Base-by-base conservation (phyloP, 2,113 vertebrate species). In the Zosterops lateralis region DNA sequence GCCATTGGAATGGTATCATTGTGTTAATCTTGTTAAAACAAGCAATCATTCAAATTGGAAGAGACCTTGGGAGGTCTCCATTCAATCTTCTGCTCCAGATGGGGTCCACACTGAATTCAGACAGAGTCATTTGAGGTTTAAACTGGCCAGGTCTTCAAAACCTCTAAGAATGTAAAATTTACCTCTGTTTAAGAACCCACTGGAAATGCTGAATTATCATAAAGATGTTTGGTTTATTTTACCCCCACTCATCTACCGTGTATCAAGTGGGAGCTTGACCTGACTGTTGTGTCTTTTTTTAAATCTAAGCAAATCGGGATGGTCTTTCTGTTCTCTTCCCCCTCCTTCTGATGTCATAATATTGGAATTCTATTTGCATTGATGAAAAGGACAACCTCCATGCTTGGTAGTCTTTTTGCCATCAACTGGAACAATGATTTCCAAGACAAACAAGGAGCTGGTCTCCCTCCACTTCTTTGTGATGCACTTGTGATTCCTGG, bases 11-110 rank as follows among this genome's bases (percentile, higher is more conserved):
- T 58, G 57, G 11, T 57, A 45, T 16, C 34, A 57, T 85, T 44
- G 50, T 36, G 50, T 53, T 95, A 73, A 85, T 78, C 70, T 71
- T 54, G 53, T 84, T 82, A 73, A 93, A 91, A 40, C 18, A 76
- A 78, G 58, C 53, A 38, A 1, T 79, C 32, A 5, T 73, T 88
- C 15, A 10, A 42, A 38, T n/a, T 54, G 73, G 51, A 77, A 40
- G 38, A 71, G 62, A 42, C 70, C 28, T 45, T 36, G 24, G 22
- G 62, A 54, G 29, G 84, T 62, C 77, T 87, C 6, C 42, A 45
- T 84, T 84, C 34, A 81, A 2, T 44, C 60, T 57, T 48, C 31
- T 50, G 26, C 48, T 90, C 36, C 44, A 29, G 53, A 36, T 1
- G 5, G 75, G 6, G 24, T 65, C 4, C 2, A 21, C 24, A 7